These are phyloP conservation scores for Falco cherrug DNA, from an alignment of 2,797 vertebrate species.

Conservation along the genomic window DNA sequence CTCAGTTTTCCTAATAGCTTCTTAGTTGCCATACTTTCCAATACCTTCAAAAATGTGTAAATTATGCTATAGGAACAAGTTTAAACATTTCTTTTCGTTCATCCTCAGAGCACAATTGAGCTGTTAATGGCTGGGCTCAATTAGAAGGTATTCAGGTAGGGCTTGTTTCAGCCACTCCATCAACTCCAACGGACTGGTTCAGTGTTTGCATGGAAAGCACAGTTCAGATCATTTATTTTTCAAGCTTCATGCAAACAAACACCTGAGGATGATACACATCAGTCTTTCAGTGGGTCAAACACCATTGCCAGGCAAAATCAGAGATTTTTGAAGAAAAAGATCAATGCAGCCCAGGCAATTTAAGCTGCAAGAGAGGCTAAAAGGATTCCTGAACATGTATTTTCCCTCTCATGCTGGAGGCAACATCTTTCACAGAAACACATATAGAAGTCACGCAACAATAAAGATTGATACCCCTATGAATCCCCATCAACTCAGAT, in stretches of 20 bases:
- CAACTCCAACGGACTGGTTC: background rate
- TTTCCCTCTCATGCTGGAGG: background rate
- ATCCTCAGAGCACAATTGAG: background rate
- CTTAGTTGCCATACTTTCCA: background rate
- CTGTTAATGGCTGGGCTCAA: background rate
- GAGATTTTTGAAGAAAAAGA: background rate
- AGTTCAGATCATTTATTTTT: background rate
- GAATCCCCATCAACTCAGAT: background rate
- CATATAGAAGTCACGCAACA: accelerated
- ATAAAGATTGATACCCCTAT: background rate
- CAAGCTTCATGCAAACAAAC: background rate
- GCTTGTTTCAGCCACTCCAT: background rate
- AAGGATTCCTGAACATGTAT: background rate
- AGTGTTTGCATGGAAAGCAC: background rate
- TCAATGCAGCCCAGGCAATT: background rate
- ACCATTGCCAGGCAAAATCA: background rate
- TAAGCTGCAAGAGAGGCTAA: background rate
- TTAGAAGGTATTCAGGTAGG: background rate
- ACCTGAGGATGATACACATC: background rate
- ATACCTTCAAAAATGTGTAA: background rate
- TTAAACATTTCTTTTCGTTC: background rate
- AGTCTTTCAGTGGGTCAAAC: background rate
- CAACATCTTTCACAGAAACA: background rate
- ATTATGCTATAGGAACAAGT: background rate
- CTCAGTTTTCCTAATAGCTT: background rate